Evolutionary conservation across 2,888 invertebrate genomes (phyloP).

Genomic region (Tenodera sinensis): DNA sequence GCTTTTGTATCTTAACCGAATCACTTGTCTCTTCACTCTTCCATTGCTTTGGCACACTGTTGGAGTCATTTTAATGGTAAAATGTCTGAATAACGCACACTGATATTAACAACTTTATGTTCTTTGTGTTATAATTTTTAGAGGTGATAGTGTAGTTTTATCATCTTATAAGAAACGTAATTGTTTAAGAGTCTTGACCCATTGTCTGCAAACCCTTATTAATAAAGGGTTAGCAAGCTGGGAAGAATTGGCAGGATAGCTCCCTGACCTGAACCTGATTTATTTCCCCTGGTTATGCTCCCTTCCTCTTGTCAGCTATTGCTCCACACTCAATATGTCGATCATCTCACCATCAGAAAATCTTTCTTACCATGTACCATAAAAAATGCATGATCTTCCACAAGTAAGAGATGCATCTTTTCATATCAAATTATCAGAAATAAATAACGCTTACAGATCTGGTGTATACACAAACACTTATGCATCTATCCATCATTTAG

Average conservation of each 20-base stretch:
- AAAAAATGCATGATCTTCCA: not conserved
- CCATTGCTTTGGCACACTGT: conserved; percentile 10
- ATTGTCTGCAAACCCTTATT: not conserved
- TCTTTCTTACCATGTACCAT: not conserved
- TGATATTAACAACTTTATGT: not conserved
- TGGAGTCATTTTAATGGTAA: not conserved
- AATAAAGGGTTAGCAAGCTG: not conserved
- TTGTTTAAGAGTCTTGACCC: not conserved
- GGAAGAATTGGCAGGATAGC: not conserved
- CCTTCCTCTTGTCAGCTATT: not conserved
- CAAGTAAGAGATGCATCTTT: not conserved
- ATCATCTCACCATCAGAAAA: not conserved
- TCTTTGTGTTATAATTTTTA: not conserved
- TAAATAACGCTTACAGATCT: too few species aligned
- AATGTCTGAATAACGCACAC: not conserved
- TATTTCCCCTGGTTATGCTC: not conserved
- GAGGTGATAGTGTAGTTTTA: not conserved
- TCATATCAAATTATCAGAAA: not conserved
- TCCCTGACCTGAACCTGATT: not conserved
- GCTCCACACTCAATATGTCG: not conserved
- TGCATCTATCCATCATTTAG: too few species aligned
- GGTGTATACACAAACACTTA: too few species aligned
- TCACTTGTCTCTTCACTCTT: not conserved
- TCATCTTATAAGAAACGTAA: not conserved
- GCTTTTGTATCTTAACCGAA: not conserved